Evolutionary conservation across 2,797 vertebrate genomes (phyloP).

Genomic region (Eleutherodactylus coqui): DNA sequence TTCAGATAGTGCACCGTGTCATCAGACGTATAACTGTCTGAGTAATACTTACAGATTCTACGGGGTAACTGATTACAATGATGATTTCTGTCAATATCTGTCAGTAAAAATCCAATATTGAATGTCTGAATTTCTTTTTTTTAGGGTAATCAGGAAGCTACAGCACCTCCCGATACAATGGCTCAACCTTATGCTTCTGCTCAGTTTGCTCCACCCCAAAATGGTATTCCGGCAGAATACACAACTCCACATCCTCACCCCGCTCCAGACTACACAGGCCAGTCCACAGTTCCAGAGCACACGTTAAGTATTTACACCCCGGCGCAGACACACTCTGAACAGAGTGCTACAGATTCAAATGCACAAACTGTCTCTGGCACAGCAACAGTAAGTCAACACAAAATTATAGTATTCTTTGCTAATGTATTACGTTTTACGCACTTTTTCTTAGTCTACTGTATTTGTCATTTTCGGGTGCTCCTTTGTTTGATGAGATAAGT

Average conservation of each 20-base stretch:
- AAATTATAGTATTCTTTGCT: neutral
- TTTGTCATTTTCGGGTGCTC: neutral
- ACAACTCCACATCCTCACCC: constrained; percentile 88
- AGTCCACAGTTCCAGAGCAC: constrained; percentile 88
- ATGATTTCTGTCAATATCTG: too few species aligned
- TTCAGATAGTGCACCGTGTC: too few species aligned
- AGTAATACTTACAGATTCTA: too few species aligned
- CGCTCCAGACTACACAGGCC: constrained; percentile 88
- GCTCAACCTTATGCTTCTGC: constrained; percentile 92
- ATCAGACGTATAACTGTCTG: too few species aligned
- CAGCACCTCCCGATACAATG: constrained; percentile 93
- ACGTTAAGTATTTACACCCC: constrained; percentile 92
- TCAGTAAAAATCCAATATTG: neutral
- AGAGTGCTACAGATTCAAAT: constrained; percentile 82
- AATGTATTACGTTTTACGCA: neutral
- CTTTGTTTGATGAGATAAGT: neutral
- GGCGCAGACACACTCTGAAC: constrained; percentile 90
- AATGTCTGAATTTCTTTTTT: constrained; percentile 46
- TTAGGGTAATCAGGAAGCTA: constrained; percentile 95
- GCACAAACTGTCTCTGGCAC: constrained; percentile 92
- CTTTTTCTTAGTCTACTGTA: neutral
- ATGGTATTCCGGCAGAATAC: constrained; percentile 90
- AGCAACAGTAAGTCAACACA: constrained; percentile 88
- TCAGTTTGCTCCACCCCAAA: constrained; percentile 91
- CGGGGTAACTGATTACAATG: too few species aligned